Percentiles rank a stretch among this genome's conserved stretches.
Evolutionary conservation across 1,140 invertebrate genomes (phyloP).

Genomic region (Brachionus rubens): DNA sequence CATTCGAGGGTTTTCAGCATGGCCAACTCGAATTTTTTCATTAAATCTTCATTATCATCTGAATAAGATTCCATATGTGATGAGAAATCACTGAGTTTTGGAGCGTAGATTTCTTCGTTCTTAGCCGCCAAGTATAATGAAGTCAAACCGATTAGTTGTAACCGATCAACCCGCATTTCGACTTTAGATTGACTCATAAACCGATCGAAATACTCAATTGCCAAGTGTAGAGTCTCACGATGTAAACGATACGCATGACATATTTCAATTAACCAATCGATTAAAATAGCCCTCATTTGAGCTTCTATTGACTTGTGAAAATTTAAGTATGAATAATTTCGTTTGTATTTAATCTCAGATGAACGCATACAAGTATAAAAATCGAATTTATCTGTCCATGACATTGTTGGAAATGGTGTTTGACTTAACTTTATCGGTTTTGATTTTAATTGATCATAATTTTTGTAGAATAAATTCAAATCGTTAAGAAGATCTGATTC

Average conservation of each 20-base stretch:
- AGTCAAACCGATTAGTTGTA: slow-evolving; percentile 89
- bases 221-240: slow-evolving; percentile 89
- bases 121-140: slow-evolving; percentile 93
- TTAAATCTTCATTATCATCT: neutral
- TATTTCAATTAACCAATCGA: slow-evolving; percentile 97
- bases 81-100: slow-evolving; percentile 88
- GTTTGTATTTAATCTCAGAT: slow-evolving; percentile 71
- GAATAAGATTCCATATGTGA: slow-evolving; percentile 73
- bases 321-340: slow-evolving; percentile 73
- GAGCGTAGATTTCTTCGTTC: slow-evolving; percentile 97
- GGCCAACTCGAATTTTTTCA: slow-evolving; percentile 32
- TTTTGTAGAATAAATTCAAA: slow-evolving; percentile 2
- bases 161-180: slow-evolving; percentile 59
- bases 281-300: slow-evolving; percentile 85
- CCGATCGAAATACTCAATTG: slow-evolving; percentile 91
- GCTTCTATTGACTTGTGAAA: slow-evolving; percentile 80
- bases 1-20: slow-evolving; percentile 71
- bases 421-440: neutral
- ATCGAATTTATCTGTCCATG: slow-evolving; percentile 78
- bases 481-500: neutral
- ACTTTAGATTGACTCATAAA: slow-evolving; percentile 72
- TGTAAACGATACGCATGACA: slow-evolving; percentile 93
- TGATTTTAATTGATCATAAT: neutral
- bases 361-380: slow-evolving; percentile 83
- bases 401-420: slow-evolving; percentile 75